Conservation (phyloP, 2,113 vertebrate genomes). For the Cricetomys ansorgei region DNA sequence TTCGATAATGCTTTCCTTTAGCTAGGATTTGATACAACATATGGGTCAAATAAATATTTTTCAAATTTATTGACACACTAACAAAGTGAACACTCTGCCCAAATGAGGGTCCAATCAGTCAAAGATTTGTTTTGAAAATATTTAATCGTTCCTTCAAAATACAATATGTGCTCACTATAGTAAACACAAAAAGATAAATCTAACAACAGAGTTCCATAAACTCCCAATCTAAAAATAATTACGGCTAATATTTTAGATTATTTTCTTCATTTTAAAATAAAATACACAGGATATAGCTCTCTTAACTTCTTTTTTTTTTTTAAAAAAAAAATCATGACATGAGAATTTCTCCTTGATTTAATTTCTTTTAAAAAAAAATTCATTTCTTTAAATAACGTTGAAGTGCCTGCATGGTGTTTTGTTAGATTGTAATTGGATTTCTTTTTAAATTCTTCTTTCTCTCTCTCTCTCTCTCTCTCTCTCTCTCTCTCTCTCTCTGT, state of each 20-base stretch:
- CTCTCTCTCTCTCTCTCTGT: neutral
- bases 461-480: neutral
- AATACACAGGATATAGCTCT: neutral
- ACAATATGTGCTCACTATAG: neutral
- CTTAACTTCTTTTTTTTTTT: neutral
- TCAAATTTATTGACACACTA: slow-evolving; percentile 1
- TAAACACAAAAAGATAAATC: neutral
- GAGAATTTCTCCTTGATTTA: neutral
- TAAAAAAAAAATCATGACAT: neutral
- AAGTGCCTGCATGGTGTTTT: neutral
- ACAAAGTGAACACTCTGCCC: neutral
- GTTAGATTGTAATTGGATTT: neutral
- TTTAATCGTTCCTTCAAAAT: neutral
- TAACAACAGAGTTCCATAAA: neutral
- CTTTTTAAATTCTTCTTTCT: neutral
- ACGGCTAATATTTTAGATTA: neutral
- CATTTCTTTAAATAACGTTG: neutral
- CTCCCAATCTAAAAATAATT: neutral
- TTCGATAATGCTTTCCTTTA: neutral
- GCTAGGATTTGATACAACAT: neutral
- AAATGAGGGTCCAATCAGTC: neutral
- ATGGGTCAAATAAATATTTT: neutral
- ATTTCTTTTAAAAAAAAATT: neutral
- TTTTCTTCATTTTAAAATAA: slow-evolving; percentile 15
- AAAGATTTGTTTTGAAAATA: slow-evolving; percentile 1